phyloP scores from a whole-genome alignment of 2,888 invertebrate genomes.

The Drosophila dives region DNA sequence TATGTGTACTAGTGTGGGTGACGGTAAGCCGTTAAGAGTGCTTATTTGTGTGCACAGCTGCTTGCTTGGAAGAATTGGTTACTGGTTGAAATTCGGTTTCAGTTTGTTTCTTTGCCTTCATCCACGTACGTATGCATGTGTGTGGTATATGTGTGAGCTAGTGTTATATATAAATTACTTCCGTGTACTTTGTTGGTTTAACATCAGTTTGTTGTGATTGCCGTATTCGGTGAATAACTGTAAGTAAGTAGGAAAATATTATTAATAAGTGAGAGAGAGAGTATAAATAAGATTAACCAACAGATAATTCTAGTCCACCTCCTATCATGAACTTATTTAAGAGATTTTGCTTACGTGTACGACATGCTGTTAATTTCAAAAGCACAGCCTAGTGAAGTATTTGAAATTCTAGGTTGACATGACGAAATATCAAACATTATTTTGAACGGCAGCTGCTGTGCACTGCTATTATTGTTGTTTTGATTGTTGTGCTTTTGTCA shows the following conservation, averaged over 20 bases:
- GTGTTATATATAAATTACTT: constrained; percentile 22
- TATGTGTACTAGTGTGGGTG: constrained; percentile 5
- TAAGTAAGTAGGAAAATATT: constrained; percentile 22
- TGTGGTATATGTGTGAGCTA: constrained; percentile 17
- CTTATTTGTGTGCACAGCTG: constrained; percentile 59
- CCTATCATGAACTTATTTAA: constrained; percentile 57
- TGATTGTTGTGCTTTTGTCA: constrained; percentile 39
- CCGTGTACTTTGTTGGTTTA: constrained; percentile 21
- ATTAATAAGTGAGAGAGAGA: constrained; percentile 12
- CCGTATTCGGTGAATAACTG: constrained; percentile 51
- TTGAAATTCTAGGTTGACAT: constrained; percentile 2
- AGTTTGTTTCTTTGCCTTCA: constrained; percentile 31
- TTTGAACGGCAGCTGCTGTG: background rate
- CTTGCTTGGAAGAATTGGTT: constrained; percentile 72
- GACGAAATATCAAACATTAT: background rate
- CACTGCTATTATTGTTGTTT: constrained; percentile 11
- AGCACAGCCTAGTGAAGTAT: constrained; percentile 31
- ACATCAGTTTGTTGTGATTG: constrained; percentile 45
- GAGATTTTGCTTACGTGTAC: constrained; percentile 72
- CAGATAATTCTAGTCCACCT: constrained; percentile 49
- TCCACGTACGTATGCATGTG: constrained; percentile 28
- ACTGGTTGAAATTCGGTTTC: constrained; percentile 70
- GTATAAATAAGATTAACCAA: constrained; percentile 35
- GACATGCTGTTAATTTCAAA: constrained; percentile 53
- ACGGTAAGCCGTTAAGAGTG: constrained; percentile 21